Evolutionary conservation across 2,888 invertebrate species (phyloP).

Genomic region (Philereme vetulata): DNA sequence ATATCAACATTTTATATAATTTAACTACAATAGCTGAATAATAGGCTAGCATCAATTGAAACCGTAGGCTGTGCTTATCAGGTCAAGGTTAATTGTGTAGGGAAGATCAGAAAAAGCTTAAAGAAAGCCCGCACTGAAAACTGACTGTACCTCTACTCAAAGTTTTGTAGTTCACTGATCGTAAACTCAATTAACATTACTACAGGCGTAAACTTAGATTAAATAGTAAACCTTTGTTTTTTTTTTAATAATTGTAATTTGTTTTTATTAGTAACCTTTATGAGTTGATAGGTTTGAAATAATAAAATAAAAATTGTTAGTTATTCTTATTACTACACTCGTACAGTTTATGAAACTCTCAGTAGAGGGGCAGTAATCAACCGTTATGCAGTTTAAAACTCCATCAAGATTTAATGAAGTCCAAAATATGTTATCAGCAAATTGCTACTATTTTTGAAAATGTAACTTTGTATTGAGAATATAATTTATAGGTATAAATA

Average conservation of each 20-base stretch:
- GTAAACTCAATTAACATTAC: too few relatives aligned
- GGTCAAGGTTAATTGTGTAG: constrained; percentile 25
- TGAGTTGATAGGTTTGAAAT: too few relatives aligned
- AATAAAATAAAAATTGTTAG: too few relatives aligned
- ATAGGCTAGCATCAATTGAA: constrained; percentile 25
- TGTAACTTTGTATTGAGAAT: constrained; percentile 15
- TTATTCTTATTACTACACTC: too few relatives aligned
- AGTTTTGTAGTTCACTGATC: not conserved
- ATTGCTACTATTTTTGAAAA: not conserved
- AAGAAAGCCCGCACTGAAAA: too few relatives aligned
- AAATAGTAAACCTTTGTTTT: too few relatives aligned
- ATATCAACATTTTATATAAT: constrained; percentile 36
- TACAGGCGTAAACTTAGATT: too few relatives aligned
- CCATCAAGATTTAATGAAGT: constrained; percentile 3
- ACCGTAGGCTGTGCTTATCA: constrained; percentile 32
- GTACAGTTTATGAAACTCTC: too few relatives aligned
- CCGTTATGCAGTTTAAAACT: too few relatives aligned
- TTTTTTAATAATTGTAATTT: too few relatives aligned
- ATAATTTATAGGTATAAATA: constrained; percentile 14
- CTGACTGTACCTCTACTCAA: not conserved
- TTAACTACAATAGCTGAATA: constrained; percentile 36
- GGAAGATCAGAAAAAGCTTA: constrained; percentile 6
- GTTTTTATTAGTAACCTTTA: too few relatives aligned
- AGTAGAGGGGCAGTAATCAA: too few relatives aligned
- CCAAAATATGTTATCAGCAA: constrained; percentile 13